Percentiles rank a stretch among this genome's conserved stretches.
These are phyloP conservation scores for Saccopteryx leptura DNA, from an alignment of 2,113 vertebrate species.

Conservation along the genomic window DNA sequence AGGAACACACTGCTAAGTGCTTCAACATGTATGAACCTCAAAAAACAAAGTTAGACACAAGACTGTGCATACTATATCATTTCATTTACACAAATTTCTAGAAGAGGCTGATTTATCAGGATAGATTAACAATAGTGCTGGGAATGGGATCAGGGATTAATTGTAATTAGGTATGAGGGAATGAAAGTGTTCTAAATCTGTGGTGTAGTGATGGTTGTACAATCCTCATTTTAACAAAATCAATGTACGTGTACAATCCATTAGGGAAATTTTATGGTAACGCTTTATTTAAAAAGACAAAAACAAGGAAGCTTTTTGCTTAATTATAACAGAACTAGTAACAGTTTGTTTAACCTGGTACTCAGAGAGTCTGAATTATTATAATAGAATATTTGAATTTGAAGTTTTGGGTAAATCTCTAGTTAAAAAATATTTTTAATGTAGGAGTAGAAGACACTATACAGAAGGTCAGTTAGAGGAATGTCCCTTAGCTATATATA, in stretches of 20 bases:
- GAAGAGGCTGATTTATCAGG: background rate
- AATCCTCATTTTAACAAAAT: constrained; percentile 40
- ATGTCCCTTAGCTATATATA: background rate
- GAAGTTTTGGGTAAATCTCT: constrained; percentile 10
- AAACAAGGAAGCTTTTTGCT: background rate
- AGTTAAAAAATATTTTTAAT: background rate
- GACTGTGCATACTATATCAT: background rate
- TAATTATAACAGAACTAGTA: background rate
- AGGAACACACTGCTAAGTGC: background rate
- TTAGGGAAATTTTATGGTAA: background rate
- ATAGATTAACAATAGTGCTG: background rate
- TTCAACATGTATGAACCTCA: background rate
- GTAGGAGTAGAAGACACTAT: background rate
- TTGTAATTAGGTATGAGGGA: background rate
- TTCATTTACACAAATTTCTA: constrained; percentile 22
- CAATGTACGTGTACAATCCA: background rate
- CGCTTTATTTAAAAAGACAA: constrained; percentile 15
- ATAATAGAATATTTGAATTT: background rate
- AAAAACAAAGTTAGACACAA: background rate
- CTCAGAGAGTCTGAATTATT: constrained; percentile 26
- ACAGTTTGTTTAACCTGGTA: background rate
- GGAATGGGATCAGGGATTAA: background rate
- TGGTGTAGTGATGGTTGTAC: background rate
- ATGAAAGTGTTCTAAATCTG: background rate
- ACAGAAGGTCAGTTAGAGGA: background rate